Conservation (phyloP, 1,140 invertebrate genomes). For the Heliconius melpomene region DNA sequence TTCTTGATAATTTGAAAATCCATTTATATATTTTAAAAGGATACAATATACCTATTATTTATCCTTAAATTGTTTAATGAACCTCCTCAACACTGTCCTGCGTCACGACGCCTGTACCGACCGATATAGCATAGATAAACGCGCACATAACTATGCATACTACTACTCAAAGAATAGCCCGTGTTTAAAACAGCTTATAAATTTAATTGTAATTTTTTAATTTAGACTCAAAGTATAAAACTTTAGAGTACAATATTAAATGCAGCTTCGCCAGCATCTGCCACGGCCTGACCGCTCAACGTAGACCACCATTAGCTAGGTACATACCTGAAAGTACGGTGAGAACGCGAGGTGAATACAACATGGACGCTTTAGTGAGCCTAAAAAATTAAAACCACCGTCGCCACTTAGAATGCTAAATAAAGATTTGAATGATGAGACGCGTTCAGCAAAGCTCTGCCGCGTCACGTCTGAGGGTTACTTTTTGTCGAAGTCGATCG, state of each 20-base stretch:
- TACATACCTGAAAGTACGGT: slow-evolving; percentile 72
- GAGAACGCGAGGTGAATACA: slow-evolving; percentile 74
- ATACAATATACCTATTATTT: neutral
- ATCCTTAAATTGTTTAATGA: slow-evolving; percentile 28
- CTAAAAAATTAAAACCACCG: slow-evolving; percentile 76
- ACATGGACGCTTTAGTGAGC: slow-evolving; percentile 68
- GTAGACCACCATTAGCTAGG: slow-evolving; percentile 71
- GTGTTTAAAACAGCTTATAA: slow-evolving; percentile 47
- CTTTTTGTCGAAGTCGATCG: slow-evolving; percentile 59
- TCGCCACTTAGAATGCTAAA: slow-evolving; percentile 75
- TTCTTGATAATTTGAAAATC: neutral
- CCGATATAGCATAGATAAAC: slow-evolving; percentile 76
- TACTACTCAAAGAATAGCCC: slow-evolving; percentile 50
- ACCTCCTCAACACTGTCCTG: slow-evolving; percentile 37
- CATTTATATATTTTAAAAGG: neutral
- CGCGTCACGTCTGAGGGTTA: slow-evolving; percentile 59
- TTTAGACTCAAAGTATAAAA: slow-evolving; percentile 44
- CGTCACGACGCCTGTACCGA: slow-evolving; percentile 54
- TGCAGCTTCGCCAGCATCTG: slow-evolving; percentile 27
- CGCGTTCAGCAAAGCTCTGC: slow-evolving; percentile 60
- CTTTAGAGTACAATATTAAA: slow-evolving; percentile 45
- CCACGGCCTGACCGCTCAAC: slow-evolving; percentile 40
- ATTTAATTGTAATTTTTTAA: slow-evolving; percentile 33
- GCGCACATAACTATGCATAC: slow-evolving; percentile 76
- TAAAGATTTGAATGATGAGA: slow-evolving; percentile 72